Evolutionary conservation across 2,888 invertebrate species (phyloP).

Genomic region (Cancer borealis): DNA sequence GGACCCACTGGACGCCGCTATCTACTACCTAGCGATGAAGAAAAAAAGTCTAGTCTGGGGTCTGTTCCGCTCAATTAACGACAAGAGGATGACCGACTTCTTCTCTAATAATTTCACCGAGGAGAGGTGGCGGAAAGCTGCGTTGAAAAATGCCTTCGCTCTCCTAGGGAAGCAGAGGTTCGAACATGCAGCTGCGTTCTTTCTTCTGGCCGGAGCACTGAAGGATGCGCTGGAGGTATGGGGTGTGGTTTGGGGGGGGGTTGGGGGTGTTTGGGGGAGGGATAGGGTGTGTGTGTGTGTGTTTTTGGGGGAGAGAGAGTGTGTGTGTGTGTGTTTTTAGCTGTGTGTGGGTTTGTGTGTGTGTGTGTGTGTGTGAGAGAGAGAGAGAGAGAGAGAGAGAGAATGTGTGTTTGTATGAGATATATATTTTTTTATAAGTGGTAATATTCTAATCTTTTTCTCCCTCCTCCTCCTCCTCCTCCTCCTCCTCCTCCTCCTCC

Average conservation of each 20-base stretch:
- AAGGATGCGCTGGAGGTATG: constrained; percentile 95
- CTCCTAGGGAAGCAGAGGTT: constrained; percentile 96
- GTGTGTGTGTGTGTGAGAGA: too few relatives aligned
- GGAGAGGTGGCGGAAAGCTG: constrained; percentile 97
- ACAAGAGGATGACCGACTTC: constrained; percentile 96
- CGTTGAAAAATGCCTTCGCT: constrained; percentile 98
- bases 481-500: neutral
- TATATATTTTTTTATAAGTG: neutral
- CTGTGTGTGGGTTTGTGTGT: too few relatives aligned
- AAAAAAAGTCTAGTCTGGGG: constrained; percentile 98
- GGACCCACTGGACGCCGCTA: constrained; percentile 97
- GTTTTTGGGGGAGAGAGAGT: too few relatives aligned
- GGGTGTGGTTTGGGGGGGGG: too few relatives aligned
- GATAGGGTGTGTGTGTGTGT: too few relatives aligned
- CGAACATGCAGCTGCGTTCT: constrained; percentile 99
- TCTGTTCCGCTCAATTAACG: constrained; percentile 91
- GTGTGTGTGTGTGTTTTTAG: too few relatives aligned
- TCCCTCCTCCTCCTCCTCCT: too few relatives aligned
- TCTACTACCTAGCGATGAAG: constrained; percentile 98
- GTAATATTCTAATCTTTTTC: neutral
- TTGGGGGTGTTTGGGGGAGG: too few relatives aligned
- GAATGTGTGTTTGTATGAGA: neutral
- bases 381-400: too few relatives aligned
- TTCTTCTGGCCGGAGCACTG: constrained; percentile 94
- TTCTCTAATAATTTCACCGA: constrained; percentile 96